These are phyloP conservation scores for Eremobia ochroleuca DNA, from an alignment of 2,888 invertebrate genomes.

Conservation along the genomic window DNA sequence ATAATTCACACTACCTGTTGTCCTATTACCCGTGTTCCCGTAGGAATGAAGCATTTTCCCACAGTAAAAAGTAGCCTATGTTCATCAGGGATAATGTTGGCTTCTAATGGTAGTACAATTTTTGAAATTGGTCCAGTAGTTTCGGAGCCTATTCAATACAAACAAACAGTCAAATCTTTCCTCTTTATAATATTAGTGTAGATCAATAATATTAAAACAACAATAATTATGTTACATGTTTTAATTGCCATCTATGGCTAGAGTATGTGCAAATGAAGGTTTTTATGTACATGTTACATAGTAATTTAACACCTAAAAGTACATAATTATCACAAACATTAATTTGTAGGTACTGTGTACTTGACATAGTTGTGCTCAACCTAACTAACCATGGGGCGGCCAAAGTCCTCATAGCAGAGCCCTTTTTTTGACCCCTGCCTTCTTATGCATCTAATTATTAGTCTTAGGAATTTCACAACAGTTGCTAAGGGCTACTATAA, in stretches of 20 bases:
- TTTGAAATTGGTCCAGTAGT: too few relatives aligned
- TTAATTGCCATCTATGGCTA: not conserved
- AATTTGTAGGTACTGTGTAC: constrained; percentile 10
- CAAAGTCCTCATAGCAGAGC: constrained; percentile 24
- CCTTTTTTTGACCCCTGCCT: constrained; percentile 27
- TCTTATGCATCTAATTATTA: constrained; percentile 33
- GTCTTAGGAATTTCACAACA: constrained; percentile 35
- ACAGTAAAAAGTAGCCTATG: too few relatives aligned
- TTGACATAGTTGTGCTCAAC: not conserved
- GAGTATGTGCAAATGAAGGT: not conserved
- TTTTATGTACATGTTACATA: constrained; percentile 18
- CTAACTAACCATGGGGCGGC: not conserved
- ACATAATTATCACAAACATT: constrained; percentile 21
- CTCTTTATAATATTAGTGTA: too few relatives aligned
- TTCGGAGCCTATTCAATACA: too few relatives aligned
- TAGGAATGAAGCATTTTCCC: too few relatives aligned
- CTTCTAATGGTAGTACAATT: too few relatives aligned
- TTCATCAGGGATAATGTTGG: too few relatives aligned
- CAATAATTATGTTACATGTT: constrained; percentile 7
- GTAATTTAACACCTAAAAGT: constrained; percentile 25
- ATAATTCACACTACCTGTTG: too few relatives aligned
- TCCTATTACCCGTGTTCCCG: too few relatives aligned
- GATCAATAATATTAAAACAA: not conserved
- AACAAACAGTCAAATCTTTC: too few relatives aligned
- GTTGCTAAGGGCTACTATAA: not conserved